phyloP scores from a whole-genome alignment of 2,888 invertebrate species.

The Dichetophora obliterata region DNA sequence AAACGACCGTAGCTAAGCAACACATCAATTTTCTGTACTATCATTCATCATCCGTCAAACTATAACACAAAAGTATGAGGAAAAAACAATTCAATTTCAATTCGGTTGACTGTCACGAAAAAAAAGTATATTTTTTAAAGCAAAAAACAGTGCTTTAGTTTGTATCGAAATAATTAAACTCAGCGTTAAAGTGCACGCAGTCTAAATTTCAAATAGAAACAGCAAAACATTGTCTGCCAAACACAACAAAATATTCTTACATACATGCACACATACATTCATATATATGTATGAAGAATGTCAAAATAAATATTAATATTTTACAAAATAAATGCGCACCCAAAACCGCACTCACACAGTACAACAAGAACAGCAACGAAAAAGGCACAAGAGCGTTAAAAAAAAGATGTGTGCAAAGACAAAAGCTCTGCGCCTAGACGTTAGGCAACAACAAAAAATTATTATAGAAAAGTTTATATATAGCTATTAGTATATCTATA shows the following conservation, averaged over 20 bases:
- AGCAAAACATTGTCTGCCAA: not conserved
- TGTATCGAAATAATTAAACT: too few relatives aligned
- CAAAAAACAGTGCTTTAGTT: not conserved
- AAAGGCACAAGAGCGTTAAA: not conserved
- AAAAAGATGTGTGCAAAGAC: not conserved
- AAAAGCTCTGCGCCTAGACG: slow-evolving; percentile 11
- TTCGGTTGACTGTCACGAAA: too few relatives aligned
- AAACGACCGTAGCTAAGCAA: not conserved
- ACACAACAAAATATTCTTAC: not conserved
- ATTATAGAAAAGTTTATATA: not conserved
- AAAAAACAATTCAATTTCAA: too few relatives aligned
- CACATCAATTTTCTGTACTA: too few relatives aligned
- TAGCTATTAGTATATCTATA: too few relatives aligned
- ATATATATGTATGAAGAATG: not conserved
- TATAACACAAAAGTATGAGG: too few relatives aligned
- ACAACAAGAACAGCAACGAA: not conserved
- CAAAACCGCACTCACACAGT: not conserved
- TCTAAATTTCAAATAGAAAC: too few relatives aligned
- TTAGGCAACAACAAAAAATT: not conserved
- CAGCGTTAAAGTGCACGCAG: too few relatives aligned
- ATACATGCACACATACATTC: too few relatives aligned
- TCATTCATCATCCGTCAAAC: too few relatives aligned
- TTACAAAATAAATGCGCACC: not conserved
- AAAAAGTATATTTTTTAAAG: not conserved
- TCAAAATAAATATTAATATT: slow-evolving; percentile 9